A percentile compares a stretch with the other conserved stretches of the same genome.
Conservation (phyloP, 2,113 vertebrate genomes). For the Ardeotis arabs region DNA sequence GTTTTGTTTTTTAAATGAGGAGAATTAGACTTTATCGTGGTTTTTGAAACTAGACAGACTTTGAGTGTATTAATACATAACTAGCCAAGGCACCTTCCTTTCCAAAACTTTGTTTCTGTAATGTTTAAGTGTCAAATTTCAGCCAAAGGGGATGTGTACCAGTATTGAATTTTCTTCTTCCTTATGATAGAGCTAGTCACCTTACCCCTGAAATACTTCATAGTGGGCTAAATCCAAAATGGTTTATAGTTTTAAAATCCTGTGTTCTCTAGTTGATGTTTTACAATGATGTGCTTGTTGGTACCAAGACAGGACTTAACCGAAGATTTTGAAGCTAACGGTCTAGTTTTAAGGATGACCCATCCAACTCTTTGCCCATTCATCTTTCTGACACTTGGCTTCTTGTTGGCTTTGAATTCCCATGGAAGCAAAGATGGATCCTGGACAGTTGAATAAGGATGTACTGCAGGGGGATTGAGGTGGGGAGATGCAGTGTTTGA, state of each 20-base stretch:
- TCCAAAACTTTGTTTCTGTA: background rate
- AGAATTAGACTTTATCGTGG: background rate
- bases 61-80: background rate
- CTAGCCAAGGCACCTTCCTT: background rate
- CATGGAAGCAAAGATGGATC: background rate
- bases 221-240: background rate
- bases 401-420: background rate
- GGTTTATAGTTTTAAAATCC: background rate
- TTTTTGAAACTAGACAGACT: background rate
- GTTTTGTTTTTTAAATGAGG: background rate
- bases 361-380: background rate
- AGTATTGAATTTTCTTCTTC: background rate
- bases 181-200: background rate
- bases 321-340: background rate
- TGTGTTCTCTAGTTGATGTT: background rate
- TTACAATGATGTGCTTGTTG: background rate
- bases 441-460: background rate
- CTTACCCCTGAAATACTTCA: background rate
- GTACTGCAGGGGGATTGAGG: background rate
- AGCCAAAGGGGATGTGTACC: background rate
- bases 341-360: background rate
- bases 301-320: background rate
- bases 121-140: background rate
- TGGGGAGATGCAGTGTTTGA: accelerated
- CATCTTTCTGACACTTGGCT: background rate